Percentiles rank a stretch among this genome's conserved stretches.
Evolutionary conservation across 2,888 invertebrate species (phyloP).

Genomic region (Tubulanus polymorphus): DNA sequence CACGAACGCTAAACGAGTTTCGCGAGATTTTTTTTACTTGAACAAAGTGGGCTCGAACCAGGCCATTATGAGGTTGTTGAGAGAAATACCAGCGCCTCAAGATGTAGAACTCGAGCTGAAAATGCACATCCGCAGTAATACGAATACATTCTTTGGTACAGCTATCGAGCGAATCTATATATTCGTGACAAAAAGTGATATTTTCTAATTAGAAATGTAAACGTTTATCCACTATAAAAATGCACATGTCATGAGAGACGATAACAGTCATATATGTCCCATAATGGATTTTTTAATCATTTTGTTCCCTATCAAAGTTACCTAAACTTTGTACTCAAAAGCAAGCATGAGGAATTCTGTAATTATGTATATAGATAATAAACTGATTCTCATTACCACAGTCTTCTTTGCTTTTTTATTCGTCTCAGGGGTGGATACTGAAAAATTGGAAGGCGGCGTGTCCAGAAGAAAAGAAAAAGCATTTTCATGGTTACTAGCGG

Average conservation of each 20-base stretch:
- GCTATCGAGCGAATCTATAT: not conserved
- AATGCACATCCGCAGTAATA: constrained; percentile 62
- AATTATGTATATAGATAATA: too few species aligned
- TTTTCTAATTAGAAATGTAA: not conserved
- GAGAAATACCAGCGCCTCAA: constrained; percentile 79
- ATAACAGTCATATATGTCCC: not conserved
- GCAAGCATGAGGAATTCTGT: too few species aligned
- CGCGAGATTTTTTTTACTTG: constrained; percentile 51
- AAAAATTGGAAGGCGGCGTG: constrained; percentile 2
- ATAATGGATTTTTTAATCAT: not conserved
- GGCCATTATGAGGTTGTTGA: constrained; percentile 71
- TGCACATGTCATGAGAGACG: not conserved
- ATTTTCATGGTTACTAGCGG: too few species aligned
- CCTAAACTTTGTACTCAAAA: too few species aligned
- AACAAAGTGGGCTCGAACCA: constrained; percentile 42
- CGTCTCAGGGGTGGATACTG: too few species aligned
- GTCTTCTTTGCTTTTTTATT: too few species aligned
- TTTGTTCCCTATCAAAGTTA: too few species aligned
- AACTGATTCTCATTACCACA: too few species aligned
- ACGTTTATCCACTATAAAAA: not conserved
- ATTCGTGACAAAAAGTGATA: not conserved
- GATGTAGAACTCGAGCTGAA: constrained; percentile 81
- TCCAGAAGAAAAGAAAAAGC: too few species aligned
- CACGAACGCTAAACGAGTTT: constrained; percentile 36
- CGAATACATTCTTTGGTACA: not conserved